phyloP scores from a whole-genome alignment of 2,113 vertebrate species.

The Thalassarche chlororhynchos region DNA sequence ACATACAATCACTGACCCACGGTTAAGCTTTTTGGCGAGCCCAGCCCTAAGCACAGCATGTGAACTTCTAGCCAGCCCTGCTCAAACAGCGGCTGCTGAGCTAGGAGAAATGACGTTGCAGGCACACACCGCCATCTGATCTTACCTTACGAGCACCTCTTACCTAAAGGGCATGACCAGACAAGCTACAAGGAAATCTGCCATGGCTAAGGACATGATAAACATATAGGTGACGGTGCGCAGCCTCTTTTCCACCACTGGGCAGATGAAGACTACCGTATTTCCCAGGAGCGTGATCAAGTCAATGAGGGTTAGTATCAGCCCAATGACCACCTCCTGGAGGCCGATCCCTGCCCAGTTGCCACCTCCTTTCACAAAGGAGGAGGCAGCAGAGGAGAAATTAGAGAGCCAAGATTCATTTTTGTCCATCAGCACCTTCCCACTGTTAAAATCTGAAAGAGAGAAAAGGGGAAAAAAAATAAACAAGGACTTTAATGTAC shows the following conservation, averaged over 20 bases:
- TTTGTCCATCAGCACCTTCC: constrained; percentile 49
- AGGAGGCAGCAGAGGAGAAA: constrained; percentile 38
- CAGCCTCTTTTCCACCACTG: constrained; percentile 68
- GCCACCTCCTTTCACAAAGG: background rate
- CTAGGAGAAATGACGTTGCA: rapidly evolving
- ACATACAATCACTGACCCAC: rapidly evolving
- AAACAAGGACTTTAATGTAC: background rate
- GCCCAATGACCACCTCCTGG: constrained; percentile 53
- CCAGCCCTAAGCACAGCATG: background rate
- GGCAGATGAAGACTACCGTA: constrained; percentile 68
- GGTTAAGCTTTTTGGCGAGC: background rate
- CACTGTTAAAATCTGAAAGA: background rate
- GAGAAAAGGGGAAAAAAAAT: background rate
- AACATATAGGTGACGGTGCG: constrained; percentile 76
- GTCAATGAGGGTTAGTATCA: constrained; percentile 68
- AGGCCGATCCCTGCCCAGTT: background rate
- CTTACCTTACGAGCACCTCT: background rate
- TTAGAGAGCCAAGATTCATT: constrained; percentile 52
- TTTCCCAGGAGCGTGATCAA: constrained; percentile 73
- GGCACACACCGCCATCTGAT: rapidly evolving
- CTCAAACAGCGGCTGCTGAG: background rate
- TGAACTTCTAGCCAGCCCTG: background rate
- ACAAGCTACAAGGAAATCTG: constrained; percentile 73
- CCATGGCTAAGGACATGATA: constrained; percentile 75
- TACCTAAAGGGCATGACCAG: constrained; percentile 80